Evolutionary conservation across 92 coral and sea anemone genomes (phyloP).

Genomic region (Anthopleura xanthogrammica): DNA sequence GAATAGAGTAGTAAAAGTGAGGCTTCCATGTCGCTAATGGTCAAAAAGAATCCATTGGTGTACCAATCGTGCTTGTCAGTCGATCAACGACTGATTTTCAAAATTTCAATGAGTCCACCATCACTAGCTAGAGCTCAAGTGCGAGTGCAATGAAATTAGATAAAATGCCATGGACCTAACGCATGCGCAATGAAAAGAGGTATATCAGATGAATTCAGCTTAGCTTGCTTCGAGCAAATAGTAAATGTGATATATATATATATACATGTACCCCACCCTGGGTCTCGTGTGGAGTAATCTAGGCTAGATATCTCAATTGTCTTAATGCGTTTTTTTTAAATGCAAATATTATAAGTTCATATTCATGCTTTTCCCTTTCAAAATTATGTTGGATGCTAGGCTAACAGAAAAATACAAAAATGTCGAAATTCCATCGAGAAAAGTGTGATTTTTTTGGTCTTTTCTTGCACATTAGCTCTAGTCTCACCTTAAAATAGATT

Average conservation of each 20-base stretch:
- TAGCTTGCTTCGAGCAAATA: background rate
- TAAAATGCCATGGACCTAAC: background rate
- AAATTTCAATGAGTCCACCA: background rate
- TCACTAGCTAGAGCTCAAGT: background rate
- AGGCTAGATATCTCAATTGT: background rate
- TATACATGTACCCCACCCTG: background rate
- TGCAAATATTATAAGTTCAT: too few relatives aligned
- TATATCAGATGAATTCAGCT: background rate
- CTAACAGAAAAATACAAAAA: too few relatives aligned
- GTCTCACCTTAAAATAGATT: too few relatives aligned
- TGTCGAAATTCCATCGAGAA: too few relatives aligned
- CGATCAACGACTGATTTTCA: background rate
- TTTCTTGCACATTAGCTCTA: too few relatives aligned
- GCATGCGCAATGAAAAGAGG: background rate
- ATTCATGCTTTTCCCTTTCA: too few relatives aligned
- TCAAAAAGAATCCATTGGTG: background rate
- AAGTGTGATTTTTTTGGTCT: too few relatives aligned
- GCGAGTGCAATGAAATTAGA: background rate
- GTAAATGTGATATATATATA: too few relatives aligned
- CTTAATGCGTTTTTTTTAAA: too few relatives aligned
- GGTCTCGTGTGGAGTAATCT: background rate
- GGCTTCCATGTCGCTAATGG: background rate
- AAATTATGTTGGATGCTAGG: too few relatives aligned
- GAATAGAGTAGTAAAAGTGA: background rate
- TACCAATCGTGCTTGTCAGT: background rate